Conservation (phyloP, 1,140 invertebrate species). For the Drosophila kanapiae region DNA sequence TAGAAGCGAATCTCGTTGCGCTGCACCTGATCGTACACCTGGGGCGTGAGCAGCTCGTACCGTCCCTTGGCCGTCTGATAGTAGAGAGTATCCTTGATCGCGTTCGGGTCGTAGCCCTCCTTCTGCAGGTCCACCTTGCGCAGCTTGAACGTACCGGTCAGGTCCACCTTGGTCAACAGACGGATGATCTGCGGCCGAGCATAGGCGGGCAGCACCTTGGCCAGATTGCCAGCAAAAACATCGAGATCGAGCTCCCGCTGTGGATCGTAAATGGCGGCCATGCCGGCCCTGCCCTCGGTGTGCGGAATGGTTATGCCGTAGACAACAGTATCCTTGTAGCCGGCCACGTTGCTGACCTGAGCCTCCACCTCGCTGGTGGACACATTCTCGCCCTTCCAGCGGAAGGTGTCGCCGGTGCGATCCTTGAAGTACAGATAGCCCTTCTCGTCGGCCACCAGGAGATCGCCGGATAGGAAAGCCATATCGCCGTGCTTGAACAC, state of each 20-base stretch:
- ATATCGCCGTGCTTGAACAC: constrained; percentile 96
- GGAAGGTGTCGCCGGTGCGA: constrained; percentile 98
- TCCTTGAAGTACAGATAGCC: constrained; percentile 98
- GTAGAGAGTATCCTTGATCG: constrained; percentile 92
- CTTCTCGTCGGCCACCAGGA: constrained; percentile 95
- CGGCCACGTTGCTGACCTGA: constrained; percentile 94
- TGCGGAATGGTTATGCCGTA: constrained; percentile 93
- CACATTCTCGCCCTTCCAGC: constrained; percentile 99
- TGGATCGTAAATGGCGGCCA: constrained; percentile 96
- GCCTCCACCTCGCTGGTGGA: constrained; percentile 98
- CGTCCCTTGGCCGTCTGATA: constrained; percentile 86
- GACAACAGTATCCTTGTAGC: constrained; percentile 96
- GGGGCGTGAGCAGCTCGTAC: constrained; percentile 87
- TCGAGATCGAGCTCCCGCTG: constrained; percentile 90
- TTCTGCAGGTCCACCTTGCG: constrained; percentile 96
- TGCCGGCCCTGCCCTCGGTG: constrained; percentile 96
- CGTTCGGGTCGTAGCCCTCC: constrained; percentile 94
- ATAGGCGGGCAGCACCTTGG: constrained; percentile 92
- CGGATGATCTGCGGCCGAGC: constrained; percentile 95
- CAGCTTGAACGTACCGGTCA: constrained; percentile 97
- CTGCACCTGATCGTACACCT: constrained; percentile 88
- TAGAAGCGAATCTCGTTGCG: constrained; percentile 72
- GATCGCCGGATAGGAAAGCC: constrained; percentile 97
- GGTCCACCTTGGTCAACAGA: constrained; percentile 92
- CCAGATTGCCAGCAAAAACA: constrained; percentile 88